Evolutionary conservation across 2,113 vertebrate genomes (phyloP), one percentile per base, ranked within the genome.

Genomic region (Casuarius casuarius): DNA sequence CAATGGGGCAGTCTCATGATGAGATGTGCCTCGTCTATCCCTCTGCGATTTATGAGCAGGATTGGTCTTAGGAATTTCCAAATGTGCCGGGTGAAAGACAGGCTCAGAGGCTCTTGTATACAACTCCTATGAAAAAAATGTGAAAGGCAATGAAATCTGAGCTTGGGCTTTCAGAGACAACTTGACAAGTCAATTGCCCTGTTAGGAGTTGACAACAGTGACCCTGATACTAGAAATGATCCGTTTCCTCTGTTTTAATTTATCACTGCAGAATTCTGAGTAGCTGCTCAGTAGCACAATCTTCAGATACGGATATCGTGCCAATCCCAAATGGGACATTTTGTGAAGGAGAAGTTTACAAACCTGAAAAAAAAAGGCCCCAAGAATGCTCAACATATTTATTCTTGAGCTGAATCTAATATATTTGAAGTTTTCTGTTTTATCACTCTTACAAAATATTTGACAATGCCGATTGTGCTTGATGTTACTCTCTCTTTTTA

Each of bases 111-210:
- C 91, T 87, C 77, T 51, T 91, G 89, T 96, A 91, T 89, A 87
- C 71, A 87, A 79, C 40, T 84, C 61, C 22, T 75, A 82, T 20
- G 86, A 7, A 77, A 89, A 95, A 86, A 73, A 83, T 4, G 90
- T 92, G 94, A 93, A 96, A 94, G 86, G 95, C 87, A 97, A 92
- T 96, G 96, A 97, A 97, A 96, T 92, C 73, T 91, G 96, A 97
- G 91, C 94, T 89, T 0, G 0, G 86, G 94, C 95, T 96, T 94
- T 94, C 90, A 91, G 84, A 94, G 92, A 84, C 92, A 94, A 66
- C 89, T 97, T 96, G 96, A 97, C 96, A 97, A 95, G 96, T 97
- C 96, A 97, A 95, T 97, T 95, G 95, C 86, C 96, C 96, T 96
- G 95, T 92, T 93, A 96, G 95, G 91, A 94, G 94, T 49, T 94